These are phyloP conservation scores for Drosophila pseudotalamancana DNA, from an alignment of 2,888 invertebrate species.

Conservation along the genomic window DNA sequence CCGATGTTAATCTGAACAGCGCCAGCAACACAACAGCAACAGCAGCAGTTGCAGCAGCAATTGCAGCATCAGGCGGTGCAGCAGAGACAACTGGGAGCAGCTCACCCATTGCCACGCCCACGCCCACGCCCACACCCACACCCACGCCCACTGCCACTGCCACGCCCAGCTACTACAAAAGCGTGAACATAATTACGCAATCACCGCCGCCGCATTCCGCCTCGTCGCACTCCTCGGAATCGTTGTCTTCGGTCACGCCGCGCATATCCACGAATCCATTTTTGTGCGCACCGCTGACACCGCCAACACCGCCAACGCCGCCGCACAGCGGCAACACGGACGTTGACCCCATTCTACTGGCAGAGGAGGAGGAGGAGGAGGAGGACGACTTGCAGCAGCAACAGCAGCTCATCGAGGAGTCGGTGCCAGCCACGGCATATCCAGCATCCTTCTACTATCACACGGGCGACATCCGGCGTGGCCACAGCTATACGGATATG, in stretches of 20 bases:
- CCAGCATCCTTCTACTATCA: constrained; percentile 78
- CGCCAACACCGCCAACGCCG: constrained; percentile 48
- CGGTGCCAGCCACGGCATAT: constrained; percentile 69
- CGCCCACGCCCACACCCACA: too few species aligned
- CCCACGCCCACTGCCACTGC: constrained; percentile 33
- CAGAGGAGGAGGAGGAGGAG: constrained; percentile 26
- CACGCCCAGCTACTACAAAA: constrained; percentile 72
- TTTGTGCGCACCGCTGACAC: constrained; percentile 73
- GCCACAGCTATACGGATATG: constrained; percentile 71
- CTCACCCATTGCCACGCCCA: constrained; percentile 36
- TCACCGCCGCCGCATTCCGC: constrained; percentile 83
- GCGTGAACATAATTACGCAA: constrained; percentile 80
- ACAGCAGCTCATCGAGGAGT: constrained; percentile 31
- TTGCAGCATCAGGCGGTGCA: constrained; percentile 11
- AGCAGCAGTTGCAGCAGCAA: constrained; percentile 23
- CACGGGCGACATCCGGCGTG: constrained; percentile 57
- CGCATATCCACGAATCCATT: constrained; percentile 84
- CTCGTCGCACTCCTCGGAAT: constrained; percentile 83
- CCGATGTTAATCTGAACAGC: constrained; percentile 54
- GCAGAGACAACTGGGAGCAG: constrained; percentile 35
- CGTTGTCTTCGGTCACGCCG: constrained; percentile 83
- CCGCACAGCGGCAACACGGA: constrained; percentile 20
- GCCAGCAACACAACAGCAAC: constrained; percentile 35
- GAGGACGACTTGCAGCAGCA: constrained; percentile 16
- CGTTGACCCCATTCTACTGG: constrained; percentile 30